Percentiles rank a stretch among this genome's conserved stretches.
Evolutionary conservation across 2,113 vertebrate species (phyloP).

Genomic region (Telmatochromis sp.): DNA sequence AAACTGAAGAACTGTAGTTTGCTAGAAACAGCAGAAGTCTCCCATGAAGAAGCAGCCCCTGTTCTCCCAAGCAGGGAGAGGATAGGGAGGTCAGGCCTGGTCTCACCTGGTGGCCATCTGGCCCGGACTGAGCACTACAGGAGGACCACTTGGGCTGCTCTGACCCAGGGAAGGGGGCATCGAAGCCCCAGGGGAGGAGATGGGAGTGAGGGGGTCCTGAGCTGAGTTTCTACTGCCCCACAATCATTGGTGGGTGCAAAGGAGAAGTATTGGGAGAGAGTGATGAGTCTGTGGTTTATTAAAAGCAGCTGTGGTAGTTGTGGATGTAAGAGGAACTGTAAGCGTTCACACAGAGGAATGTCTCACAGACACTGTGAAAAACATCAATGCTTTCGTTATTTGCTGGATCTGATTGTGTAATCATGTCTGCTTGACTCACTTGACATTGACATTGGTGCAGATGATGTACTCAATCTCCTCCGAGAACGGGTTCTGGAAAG

Average conservation of each 20-base stretch:
- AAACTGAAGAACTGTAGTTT: not conserved
- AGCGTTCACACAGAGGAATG: not conserved
- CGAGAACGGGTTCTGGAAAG: conserved; percentile 98
- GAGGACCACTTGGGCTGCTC: conserved; percentile 70
- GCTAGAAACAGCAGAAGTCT: conserved; percentile 5
- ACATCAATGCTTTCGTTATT: not conserved
- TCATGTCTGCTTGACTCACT: conserved; percentile 75
- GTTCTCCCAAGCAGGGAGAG: conserved; percentile 28
- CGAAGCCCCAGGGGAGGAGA: conserved; percentile 77
- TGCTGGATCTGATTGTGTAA: not conserved
- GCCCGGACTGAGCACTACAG: conserved; percentile 79
- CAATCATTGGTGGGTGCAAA: conserved; percentile 28
- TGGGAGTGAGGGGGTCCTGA: conserved; percentile 84
- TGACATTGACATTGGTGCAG: conserved; percentile 96
- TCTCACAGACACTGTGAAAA: not conserved
- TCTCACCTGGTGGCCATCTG: conserved; percentile 84
- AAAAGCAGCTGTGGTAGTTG: not conserved
- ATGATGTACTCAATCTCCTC: conserved; percentile 99
- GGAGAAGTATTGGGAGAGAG: conserved; percentile 40
- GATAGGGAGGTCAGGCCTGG: conserved; percentile 22
- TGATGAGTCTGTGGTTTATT: conserved; percentile 9
- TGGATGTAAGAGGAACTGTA: not conserved
- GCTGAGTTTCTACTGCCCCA: conserved; percentile 77
- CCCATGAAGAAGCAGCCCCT: conserved; percentile 36
- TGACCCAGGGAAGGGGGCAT: conserved; percentile 81